Conservation (phyloP, 1,140 invertebrate species). For the Hormaphis cornu region DNA sequence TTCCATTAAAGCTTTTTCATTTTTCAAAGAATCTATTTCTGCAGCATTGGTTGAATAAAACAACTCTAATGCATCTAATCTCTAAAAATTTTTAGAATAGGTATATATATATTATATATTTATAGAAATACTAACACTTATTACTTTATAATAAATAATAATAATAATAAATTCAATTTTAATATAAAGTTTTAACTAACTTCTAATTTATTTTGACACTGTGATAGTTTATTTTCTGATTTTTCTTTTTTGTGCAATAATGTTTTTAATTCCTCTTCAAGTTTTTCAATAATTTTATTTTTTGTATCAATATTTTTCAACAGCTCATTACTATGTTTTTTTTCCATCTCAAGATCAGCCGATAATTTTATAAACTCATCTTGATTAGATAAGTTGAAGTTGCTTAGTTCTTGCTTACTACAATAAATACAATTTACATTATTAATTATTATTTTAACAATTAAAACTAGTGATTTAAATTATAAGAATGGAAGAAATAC, state of each 20-base stretch:
- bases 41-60: conserved; percentile 12
- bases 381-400: conserved; percentile 5
- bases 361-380: conserved; percentile 2
- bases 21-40: conserved; percentile 27
- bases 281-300: neutral
- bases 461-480: too few species aligned
- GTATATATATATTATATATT: neutral
- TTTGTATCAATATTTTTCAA: neutral
- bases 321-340: neutral
- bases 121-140: too few species aligned
- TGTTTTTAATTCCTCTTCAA: conserved; percentile 22
- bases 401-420: conserved; percentile 1
- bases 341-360: neutral
- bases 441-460: too few species aligned
- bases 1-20: neutral
- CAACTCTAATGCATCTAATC: conserved; percentile 19
- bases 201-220: conserved; percentile 24
- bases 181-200: neutral
- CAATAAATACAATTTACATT: neutral
- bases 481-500: too few species aligned
- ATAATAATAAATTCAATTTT: neutral
- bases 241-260: neutral
- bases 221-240: conserved; percentile 2
- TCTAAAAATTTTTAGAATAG: conserved; percentile 14
- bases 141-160: neutral